These are phyloP conservation scores for Unio delphinus DNA, from an alignment of 2,888 invertebrate genomes.

Conservation along the genomic window DNA sequence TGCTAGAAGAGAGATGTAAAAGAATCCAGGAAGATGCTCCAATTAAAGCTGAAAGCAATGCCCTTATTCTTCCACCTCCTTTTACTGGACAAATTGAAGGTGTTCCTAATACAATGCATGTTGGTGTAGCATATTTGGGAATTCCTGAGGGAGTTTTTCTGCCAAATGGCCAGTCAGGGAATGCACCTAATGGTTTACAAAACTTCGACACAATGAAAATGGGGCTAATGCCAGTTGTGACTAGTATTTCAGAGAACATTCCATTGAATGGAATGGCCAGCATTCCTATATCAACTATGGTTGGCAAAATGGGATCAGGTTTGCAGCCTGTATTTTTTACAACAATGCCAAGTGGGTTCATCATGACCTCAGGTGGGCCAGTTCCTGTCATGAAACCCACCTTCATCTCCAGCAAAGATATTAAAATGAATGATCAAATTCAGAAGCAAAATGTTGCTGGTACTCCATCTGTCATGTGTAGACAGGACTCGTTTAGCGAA, in stretches of 20 bases:
- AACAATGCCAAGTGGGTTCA: slow-evolving; percentile 32
- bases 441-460: not conserved
- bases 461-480: not conserved
- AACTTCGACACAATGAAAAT: slow-evolving; percentile 23
- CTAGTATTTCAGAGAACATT: slow-evolving; percentile 23
- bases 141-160: slow-evolving; percentile 22
- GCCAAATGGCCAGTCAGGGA: slow-evolving; percentile 3
- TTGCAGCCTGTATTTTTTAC: slow-evolving; percentile 33
- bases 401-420: not conserved
- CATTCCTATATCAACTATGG: slow-evolving; percentile 6
- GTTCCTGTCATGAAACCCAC: slow-evolving; percentile 10
- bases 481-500: not conserved
- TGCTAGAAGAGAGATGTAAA: not conserved
- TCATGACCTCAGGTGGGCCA: slow-evolving; percentile 27
- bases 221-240: slow-evolving; percentile 48
- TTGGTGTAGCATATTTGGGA: slow-evolving; percentile 41
- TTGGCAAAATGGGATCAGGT: slow-evolving; percentile 7
- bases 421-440: not conserved
- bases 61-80: slow-evolving; percentile 24
- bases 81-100: slow-evolving; percentile 11
- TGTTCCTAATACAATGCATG: slow-evolving; percentile 15
- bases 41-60: slow-evolving; percentile 10
- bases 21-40: slow-evolving; percentile 7
- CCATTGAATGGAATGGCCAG: slow-evolving; percentile 16
- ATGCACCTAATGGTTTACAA: slow-evolving; percentile 1